A percentile compares a stretch with the other conserved stretches of the same genome.
Evolutionary conservation across 2,113 vertebrate species (phyloP).

Genomic region (Spea bombifrons): DNA sequence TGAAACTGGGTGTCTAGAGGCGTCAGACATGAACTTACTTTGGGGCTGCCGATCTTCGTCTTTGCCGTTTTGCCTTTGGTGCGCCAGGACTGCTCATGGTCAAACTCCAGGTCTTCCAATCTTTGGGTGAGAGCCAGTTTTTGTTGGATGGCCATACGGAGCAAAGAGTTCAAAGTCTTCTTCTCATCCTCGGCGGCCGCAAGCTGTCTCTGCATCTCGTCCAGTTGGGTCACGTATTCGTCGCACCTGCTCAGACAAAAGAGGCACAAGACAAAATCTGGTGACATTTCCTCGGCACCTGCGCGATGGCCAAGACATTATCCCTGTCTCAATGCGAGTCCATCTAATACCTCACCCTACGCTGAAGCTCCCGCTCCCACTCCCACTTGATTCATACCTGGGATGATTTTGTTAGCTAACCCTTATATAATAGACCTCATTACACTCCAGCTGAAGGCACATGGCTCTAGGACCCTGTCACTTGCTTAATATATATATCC

Average conservation of each 20-base stretch:
- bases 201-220: constrained; percentile 98
- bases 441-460: no score
- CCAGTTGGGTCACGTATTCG: constrained; percentile 93
- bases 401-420: no score
- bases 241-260: constrained; percentile 79
- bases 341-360: no score
- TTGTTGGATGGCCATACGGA: constrained; percentile 98
- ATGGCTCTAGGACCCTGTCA: no score
- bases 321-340: no score
- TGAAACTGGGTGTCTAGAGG: constrained; percentile 74
- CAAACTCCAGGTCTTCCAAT: constrained; percentile 96
- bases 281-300: background rate
- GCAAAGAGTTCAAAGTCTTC: constrained; percentile 94
- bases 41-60: constrained; percentile 90
- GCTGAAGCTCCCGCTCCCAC: no score
- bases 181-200: constrained; percentile 97
- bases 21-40: constrained; percentile 89
- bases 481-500: no score
- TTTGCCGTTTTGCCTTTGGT: constrained; percentile 87
- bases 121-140: constrained; percentile 95
- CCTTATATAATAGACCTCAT: no score
- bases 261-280: constrained; percentile 26
- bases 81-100: constrained; percentile 90
- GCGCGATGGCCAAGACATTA: no score
- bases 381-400: no score